These are phyloP conservation scores for Oscheius sp. DNA, from an alignment of 2,888 invertebrate species.

Conservation along the genomic window DNA sequence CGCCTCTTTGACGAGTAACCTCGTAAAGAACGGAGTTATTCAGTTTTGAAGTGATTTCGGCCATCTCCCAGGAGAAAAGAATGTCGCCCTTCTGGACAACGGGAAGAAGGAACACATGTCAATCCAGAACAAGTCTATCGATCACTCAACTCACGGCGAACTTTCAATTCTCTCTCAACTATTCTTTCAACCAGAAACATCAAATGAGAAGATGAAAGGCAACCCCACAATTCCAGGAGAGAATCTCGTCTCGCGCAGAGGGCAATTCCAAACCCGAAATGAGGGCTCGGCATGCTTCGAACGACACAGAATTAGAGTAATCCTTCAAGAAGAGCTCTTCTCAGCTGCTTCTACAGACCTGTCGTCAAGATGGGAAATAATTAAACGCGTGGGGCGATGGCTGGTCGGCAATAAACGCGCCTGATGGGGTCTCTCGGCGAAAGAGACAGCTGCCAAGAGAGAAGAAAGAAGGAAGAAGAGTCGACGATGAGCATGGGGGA, in stretches of 20 bases:
- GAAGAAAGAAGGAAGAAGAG: no score
- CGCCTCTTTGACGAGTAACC: no score
- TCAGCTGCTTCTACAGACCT: background rate
- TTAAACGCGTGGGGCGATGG: constrained; percentile 26
- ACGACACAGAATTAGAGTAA: constrained; percentile 19
- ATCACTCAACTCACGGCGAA: background rate
- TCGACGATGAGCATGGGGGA: no score
- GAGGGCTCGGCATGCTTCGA: constrained; percentile 10
- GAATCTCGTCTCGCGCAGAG: background rate
- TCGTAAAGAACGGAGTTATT: no score
- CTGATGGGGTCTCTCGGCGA: constrained; percentile 2
- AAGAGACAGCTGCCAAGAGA: constrained; percentile 21
- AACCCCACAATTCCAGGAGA: background rate
- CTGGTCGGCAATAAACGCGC: constrained; percentile 25
- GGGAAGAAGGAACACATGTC: constrained; percentile 17
- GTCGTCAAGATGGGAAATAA: constrained; percentile 16
- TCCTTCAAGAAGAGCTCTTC: constrained; percentile 6
- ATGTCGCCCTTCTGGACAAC: background rate
- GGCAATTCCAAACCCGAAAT: constrained; percentile 4
- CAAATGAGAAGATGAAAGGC: background rate
- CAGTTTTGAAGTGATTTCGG: constrained; percentile 1
- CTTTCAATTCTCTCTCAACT: no score
- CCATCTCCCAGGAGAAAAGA: background rate
- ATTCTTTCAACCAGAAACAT: no score
- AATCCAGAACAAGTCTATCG: background rate